Percentiles rank a stretch among this genome's conserved stretches.
Conservation (phyloP, 2,888 invertebrate genomes). For the Sminthurinus aureus region DNA sequence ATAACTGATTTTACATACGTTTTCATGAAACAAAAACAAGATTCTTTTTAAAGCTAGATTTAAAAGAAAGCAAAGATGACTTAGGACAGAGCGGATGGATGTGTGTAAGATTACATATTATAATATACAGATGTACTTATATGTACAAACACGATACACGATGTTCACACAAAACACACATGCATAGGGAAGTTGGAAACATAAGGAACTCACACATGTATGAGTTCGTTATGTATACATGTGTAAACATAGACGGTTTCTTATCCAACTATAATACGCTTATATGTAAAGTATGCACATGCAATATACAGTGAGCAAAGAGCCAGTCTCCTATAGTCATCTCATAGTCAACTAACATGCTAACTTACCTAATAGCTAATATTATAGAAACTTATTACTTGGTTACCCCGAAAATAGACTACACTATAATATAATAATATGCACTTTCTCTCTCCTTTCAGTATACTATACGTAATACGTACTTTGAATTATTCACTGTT, state of each 20-base stretch:
- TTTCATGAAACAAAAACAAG: slow-evolving; percentile 35
- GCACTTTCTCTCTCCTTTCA: not conserved
- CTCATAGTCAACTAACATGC: not conserved
- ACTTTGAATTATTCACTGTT: no score
- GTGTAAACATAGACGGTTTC: no score
- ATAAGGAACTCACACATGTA: not conserved
- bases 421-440: no score
- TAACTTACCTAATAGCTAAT: not conserved
- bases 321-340: no score
- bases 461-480: no score
- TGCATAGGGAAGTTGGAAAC: not conserved
- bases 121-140: not conserved
- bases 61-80: slow-evolving; percentile 29
- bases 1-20: slow-evolving; percentile 25
- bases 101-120: not conserved
- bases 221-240: no score
- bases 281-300: not conserved
- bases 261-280: not conserved
- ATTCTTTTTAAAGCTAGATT: slow-evolving; percentile 16
- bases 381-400: not conserved
- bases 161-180: no score
- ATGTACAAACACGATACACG: not conserved
- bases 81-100: slow-evolving; percentile 32
- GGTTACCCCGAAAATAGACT: slow-evolving; percentile 38
- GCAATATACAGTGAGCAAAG: no score